Conservation (phyloP, 2,888 invertebrate genomes). For the Geotrupes spiniger region DNA sequence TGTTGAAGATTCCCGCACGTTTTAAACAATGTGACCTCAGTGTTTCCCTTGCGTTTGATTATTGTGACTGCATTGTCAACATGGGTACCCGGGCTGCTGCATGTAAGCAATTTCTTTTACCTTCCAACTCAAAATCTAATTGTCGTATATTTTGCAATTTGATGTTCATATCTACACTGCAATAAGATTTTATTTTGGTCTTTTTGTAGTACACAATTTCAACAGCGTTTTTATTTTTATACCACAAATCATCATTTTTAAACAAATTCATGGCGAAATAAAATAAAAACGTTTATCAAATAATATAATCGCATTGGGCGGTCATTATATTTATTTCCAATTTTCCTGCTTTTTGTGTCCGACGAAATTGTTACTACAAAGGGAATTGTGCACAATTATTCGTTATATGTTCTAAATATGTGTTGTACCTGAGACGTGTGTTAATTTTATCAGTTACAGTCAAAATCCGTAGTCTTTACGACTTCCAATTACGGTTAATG, state of each 20-base stretch:
- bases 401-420: too few relatives aligned
- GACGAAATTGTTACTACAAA: too few relatives aligned
- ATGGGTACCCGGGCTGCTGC: constrained; percentile 94
- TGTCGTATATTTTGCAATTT: constrained; percentile 33
- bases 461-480: constrained; percentile 95
- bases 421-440: too few relatives aligned
- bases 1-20: constrained; percentile 55
- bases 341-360: too few relatives aligned
- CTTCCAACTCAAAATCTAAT: constrained; percentile 26
- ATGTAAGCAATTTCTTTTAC: constrained; percentile 65
- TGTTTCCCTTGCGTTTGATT: constrained; percentile 54
- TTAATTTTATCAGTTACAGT: constrained; percentile 75
- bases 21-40: constrained; percentile 54
- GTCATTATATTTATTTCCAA: too few relatives aligned
- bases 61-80: constrained; percentile 59
- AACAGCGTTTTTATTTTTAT: too few relatives aligned
- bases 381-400: too few relatives aligned
- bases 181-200: not conserved
- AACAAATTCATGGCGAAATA: too few relatives aligned
- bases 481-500: constrained; percentile 89
- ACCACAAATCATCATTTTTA: too few relatives aligned
- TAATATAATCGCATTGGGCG: too few relatives aligned
- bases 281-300: too few relatives aligned
- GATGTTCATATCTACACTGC: constrained; percentile 6
- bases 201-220: too few relatives aligned